Percentiles rank a stretch among this genome's conserved stretches.
Evolutionary conservation across 2,797 vertebrate genomes (phyloP).

Genomic region (Sphaeramia orbicularis): DNA sequence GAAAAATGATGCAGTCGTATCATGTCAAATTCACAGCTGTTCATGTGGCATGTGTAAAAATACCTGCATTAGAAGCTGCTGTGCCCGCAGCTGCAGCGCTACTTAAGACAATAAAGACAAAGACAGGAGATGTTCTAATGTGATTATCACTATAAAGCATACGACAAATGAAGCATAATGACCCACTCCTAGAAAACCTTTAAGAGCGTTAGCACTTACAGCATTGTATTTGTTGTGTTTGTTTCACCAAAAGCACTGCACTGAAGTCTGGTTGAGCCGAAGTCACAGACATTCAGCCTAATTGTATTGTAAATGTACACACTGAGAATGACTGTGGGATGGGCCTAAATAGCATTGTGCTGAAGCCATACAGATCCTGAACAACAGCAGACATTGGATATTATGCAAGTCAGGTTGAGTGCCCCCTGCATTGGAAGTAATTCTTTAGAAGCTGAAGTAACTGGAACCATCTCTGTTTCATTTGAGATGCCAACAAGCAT

Average conservation of each 20-base stretch:
- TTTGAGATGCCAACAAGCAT: slow-evolving; percentile 42
- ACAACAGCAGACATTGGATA: slow-evolving; percentile 38
- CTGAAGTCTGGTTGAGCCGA: neutral
- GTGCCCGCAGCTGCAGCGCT: neutral
- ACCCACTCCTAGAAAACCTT: slow-evolving; percentile 3
- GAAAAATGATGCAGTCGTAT: slow-evolving; percentile 6
- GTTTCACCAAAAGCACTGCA: neutral
- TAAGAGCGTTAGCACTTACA: neutral
- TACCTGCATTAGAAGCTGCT: slow-evolving; percentile 6
- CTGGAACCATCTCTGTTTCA: slow-evolving; percentile 39
- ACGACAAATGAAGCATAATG: slow-evolving; percentile 1
- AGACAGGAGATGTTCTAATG: neutral
- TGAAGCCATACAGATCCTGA: slow-evolving; percentile 29
- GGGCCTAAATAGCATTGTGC: slow-evolving; percentile 10
- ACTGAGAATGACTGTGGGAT: slow-evolving; percentile 6
- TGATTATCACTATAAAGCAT: slow-evolving; percentile 1
- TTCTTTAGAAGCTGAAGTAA: slow-evolving; percentile 34
- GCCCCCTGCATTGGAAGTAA: slow-evolving; percentile 42
- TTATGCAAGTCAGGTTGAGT: slow-evolving; percentile 24
- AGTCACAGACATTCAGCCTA: slow-evolving; percentile 17
- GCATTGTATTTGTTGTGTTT: slow-evolving; percentile 2
- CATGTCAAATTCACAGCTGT: slow-evolving; percentile 20
- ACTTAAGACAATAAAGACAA: neutral
- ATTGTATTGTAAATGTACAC: slow-evolving; percentile 22
- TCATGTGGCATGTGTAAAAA: neutral